These are phyloP conservation scores for Stegodyphus dumicola DNA, from an alignment of 1,140 invertebrate species.

Conservation along the genomic window DNA sequence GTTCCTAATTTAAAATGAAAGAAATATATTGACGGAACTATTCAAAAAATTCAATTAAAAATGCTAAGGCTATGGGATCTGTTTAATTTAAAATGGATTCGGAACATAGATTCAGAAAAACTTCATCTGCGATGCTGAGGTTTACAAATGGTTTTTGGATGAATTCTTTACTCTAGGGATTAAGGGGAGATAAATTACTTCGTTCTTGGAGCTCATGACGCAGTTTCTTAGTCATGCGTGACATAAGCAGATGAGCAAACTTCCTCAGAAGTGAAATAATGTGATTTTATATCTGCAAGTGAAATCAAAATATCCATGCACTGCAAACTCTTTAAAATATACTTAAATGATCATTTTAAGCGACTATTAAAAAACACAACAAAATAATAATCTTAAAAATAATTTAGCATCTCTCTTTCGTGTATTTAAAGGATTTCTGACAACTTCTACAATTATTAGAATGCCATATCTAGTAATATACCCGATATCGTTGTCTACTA, in stretches of 20 bases:
- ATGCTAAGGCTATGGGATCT: slow-evolving; percentile 14
- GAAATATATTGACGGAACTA: slow-evolving; percentile 2
- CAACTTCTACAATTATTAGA: no score
- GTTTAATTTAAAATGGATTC: slow-evolving; percentile 54
- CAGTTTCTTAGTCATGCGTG: slow-evolving; percentile 27
- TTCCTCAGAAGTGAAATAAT: slow-evolving; percentile 13
- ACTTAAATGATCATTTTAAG: no score
- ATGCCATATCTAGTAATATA: no score
- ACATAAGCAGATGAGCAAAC: slow-evolving; percentile 26
- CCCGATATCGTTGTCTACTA: no score
- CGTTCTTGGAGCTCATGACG: slow-evolving; percentile 37
- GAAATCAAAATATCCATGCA: not conserved
- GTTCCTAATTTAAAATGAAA: slow-evolving; percentile 55
- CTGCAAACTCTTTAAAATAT: no score
- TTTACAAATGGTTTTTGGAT: slow-evolving; percentile 53
- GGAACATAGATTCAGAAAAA: slow-evolving; percentile 20
- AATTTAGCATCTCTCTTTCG: no score
- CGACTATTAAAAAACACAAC: no score
- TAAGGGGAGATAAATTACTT: slow-evolving; percentile 56
- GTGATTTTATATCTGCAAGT: slow-evolving; percentile 15
- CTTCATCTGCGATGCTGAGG: slow-evolving; percentile 42
- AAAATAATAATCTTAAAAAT: no score
- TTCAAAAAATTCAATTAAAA: slow-evolving; percentile 54
- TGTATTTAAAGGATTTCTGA: no score
- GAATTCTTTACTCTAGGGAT: slow-evolving; percentile 52